Conservation (phyloP, 2,888 invertebrate species). For the Machimus atricapillus region DNA sequence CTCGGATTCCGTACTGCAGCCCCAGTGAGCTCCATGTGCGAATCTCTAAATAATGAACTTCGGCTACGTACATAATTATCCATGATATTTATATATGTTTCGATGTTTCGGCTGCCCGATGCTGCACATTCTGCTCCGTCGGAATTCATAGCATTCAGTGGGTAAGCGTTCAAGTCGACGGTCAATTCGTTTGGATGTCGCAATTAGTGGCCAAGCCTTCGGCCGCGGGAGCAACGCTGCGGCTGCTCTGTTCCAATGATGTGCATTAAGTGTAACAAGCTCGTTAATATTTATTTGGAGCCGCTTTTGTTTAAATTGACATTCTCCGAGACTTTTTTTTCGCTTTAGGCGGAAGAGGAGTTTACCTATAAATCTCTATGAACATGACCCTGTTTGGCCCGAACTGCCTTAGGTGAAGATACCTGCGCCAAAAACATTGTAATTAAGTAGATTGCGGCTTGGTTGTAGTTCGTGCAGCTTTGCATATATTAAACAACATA, state of each 20-base stretch:
- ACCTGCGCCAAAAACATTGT: not conserved
- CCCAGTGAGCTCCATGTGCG: not conserved
- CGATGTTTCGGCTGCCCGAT: not conserved
- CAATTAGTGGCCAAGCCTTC: not conserved
- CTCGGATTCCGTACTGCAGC: not conserved
- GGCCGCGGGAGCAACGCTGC: not conserved
- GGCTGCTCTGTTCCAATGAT: not conserved
- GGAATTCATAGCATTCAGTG: not conserved
- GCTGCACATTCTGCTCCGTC: not conserved
- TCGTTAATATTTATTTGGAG: not conserved
- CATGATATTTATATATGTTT: not conserved
- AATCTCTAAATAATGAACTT: conserved; percentile 15
- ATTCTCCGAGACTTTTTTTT: not conserved
- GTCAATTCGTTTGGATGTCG: not conserved
- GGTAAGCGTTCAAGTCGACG: not conserved
- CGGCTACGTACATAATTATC: not conserved
- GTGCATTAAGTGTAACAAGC: not conserved
- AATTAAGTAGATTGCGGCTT: not conserved
- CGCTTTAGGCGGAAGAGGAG: not conserved
- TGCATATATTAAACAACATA: not conserved
- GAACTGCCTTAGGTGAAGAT: not conserved
- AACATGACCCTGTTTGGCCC: not conserved
- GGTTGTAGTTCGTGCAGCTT: not conserved
- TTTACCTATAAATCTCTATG: not conserved
- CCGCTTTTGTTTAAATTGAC: not conserved